Evolutionary conservation across 2,888 invertebrate species (phyloP).

Genomic region (Heteropelma amictum): DNA sequence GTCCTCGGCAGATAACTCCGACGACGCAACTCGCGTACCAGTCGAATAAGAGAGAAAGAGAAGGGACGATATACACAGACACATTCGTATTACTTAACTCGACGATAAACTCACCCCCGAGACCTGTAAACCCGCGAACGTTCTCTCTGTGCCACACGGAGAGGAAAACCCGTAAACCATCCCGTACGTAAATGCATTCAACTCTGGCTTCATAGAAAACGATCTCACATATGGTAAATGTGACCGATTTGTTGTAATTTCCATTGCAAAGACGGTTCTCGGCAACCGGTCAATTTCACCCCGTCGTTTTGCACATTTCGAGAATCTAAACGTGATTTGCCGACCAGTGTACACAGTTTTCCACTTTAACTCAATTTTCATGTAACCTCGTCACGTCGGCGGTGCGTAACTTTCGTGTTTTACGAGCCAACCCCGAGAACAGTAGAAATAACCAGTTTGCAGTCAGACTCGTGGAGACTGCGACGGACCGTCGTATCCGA

Average conservation of each 20-base stretch:
- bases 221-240: constrained; percentile 26
- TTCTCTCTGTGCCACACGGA: constrained; percentile 53
- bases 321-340: constrained; percentile 69
- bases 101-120: constrained; percentile 78
- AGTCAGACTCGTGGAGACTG: background rate
- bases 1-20: constrained; percentile 72
- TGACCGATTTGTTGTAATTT: constrained; percentile 15
- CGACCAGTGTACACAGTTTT: constrained; percentile 32
- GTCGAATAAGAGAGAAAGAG: constrained; percentile 30
- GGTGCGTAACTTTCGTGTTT: background rate
- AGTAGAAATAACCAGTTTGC: constrained; percentile 1
- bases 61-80: constrained; percentile 65
- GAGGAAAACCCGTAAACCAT: constrained; percentile 36
- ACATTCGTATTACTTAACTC: constrained; percentile 80
- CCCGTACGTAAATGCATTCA: background rate
- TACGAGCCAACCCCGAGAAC: background rate
- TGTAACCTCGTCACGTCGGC: constrained; percentile 24
- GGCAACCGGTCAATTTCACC: constrained; percentile 38
- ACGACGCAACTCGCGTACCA: constrained; percentile 62
- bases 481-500: no score
- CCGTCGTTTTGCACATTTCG: background rate
- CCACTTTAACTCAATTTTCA: constrained; percentile 12
- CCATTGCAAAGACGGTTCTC: background rate
- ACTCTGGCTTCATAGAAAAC: constrained; percentile 1
- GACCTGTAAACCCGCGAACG: constrained; percentile 69